Evolutionary conservation across 2,888 invertebrate species (phyloP), one percentile per base, ranked within the genome.

Genomic region (Eupithecia dodoneata): DNA sequence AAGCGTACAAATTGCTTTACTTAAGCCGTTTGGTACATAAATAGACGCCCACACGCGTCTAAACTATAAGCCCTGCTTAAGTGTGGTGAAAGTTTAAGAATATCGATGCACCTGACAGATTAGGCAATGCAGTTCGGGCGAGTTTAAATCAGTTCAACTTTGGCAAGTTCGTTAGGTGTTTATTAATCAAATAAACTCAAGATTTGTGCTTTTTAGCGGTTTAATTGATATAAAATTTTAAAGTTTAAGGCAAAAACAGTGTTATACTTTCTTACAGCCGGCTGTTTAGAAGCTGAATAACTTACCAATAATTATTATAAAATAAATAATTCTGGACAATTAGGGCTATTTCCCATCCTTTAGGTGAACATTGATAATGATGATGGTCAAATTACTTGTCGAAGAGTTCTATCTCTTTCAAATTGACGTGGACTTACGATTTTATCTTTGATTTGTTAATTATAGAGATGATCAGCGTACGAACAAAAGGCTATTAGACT

Each of bases 21-120:
- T 73, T 74, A 79, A 83, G 81, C 82, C 79, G 82, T 81, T 82
- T 82, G 80, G 74, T 79, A 75, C 84, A 85, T 87, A 87, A 88
- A 87, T 86, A 85, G 82, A 78, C 86, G 82, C 88, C 87, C 83
- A 87, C 88, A 79, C 79, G 49, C 76, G 74, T 76, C 69, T 74
- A 52, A 78, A 63, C 30, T 42, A 42, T 42, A 69, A 44, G 70
- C 72, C 75, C 69, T 47, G 69, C 76, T 72, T 72, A 76, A 65
- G 71, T 76, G 47, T 72, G 83, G 80, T 82, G 84, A 86, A 86
- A 86, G 83, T 82, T 79, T 63, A 30, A 10, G 10, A 63, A 63
- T 59, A 59, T 67, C 67, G 70, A 79, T 79, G 78, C 81, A 79
- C 71, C 66, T 72, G 72, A 63, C 42, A 42, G 66, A 70, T 70